Conservation (phyloP, 2,113 vertebrate genomes). For the Ictalurus furcatus region DNA sequence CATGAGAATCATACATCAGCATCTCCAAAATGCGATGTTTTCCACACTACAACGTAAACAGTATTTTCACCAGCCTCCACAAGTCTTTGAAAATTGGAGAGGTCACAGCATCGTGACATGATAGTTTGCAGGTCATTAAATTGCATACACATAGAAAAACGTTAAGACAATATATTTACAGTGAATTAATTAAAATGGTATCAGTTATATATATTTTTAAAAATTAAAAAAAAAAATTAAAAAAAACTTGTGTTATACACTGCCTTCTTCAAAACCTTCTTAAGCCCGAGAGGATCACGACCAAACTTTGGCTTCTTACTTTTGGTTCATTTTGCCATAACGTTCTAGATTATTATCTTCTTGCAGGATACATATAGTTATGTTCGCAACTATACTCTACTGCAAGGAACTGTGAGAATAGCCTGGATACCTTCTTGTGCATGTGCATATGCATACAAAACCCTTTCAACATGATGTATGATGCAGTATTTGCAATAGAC, state of each 20-base stretch:
- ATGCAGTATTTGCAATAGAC: background rate
- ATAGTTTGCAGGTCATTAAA: no score
- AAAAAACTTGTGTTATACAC: background rate
- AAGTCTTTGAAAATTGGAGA: background rate
- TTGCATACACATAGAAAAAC: background rate
- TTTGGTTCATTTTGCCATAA: background rate
- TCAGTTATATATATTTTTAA: background rate
- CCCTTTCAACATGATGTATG: background rate
- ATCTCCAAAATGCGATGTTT: background rate
- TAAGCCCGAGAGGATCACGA: background rate
- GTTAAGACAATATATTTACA: no score
- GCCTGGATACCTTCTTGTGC: background rate
- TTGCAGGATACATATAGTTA: background rate
- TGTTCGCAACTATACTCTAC: background rate
- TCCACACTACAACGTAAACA: background rate
- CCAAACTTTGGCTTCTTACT: background rate
- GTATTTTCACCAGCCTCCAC: background rate
- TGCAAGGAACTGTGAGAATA: background rate
- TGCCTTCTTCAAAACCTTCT: background rate
- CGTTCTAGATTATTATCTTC: background rate
- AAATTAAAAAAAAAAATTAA: no score
- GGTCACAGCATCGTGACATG: background rate
- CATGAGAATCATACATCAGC: background rate
- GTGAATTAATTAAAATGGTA: background rate
- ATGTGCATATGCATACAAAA: background rate